Base-by-base conservation (phyloP, 2,113 vertebrate species). In the Phaetusa simplex region DNA sequence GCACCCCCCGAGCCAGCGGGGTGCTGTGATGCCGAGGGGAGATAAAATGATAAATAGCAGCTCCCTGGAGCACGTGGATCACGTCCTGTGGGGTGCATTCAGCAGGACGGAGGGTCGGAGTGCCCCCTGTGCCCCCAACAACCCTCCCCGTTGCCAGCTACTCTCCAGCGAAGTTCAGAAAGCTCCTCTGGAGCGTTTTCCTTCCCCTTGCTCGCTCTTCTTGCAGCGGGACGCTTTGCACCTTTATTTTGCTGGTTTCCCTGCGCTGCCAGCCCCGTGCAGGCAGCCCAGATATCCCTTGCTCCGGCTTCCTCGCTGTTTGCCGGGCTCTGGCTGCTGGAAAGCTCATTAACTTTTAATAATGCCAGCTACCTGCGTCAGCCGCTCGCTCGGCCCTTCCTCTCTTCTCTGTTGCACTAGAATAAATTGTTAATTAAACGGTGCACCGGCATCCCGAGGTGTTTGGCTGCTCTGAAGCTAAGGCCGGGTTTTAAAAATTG, bases 361-460 rank as follows among this genome's bases (percentile, higher is more conserved):
- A 5, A n/a, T 1, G 26, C 56, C 71, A 30, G 52, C 59, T 42
- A 71, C 58, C 64, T 29, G n/a, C 18, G 1, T 8, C 14, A 74
- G 73, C 84, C 40, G 2, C 73, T 34, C 7, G 3, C 45, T 67
- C 9, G 1, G 66, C 88, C 83, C 74, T 64, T 3, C 34, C 79
- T 58, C 93, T 27, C 17, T 4, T 59, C 85, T 65, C 55, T 6
- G 21, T 47, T 47, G 80, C 73, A 6, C 80, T 8, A 5, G 74
- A 26, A 55, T 92, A 43, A 87, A 91, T 82, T 72, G 88, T 90
- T 90, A 78, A 94, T 94, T 78, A 91, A 77, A 65, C 29, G 6
- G 14, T 5, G 70, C n/a, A 1, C 50, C 3, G 5, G 71, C 77
- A 66, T 86, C 88, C 65, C 82, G 12, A 53, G 82, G 78, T 36